phyloP scores from a whole-genome alignment of 2,797 vertebrate species.

The Squalus acanthias region DNA sequence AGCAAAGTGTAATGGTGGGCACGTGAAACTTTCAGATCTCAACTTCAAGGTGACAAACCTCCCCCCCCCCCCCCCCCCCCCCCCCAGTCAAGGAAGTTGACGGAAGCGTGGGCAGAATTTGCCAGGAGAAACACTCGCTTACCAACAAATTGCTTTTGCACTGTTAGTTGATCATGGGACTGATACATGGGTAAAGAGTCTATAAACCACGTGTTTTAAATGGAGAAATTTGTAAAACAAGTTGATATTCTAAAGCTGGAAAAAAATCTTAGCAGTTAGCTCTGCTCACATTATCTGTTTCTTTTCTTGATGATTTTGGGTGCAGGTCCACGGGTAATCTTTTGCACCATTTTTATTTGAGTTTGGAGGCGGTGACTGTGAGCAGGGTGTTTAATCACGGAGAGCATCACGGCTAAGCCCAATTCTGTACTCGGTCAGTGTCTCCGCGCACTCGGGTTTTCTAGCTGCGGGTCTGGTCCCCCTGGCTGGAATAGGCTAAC shows the following conservation, averaged over 20 bases:
- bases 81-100: no score
- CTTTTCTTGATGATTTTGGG: not conserved
- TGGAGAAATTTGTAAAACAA: no score
- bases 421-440: not conserved
- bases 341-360: not conserved
- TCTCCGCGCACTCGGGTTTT: not conserved
- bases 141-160: no score
- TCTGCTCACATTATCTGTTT: not conserved
- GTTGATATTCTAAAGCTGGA: not conserved
- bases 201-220: no score
- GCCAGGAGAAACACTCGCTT: no score
- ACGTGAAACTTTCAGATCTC: no score
- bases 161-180: no score
- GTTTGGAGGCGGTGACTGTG: not conserved
- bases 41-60: no score
- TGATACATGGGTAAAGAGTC: no score
- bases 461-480: not conserved
- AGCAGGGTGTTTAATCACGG: not conserved
- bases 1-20: no score
- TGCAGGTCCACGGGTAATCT: not conserved
- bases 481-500: not conserved
- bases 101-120: no score
- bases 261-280: not conserved
- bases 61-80: no score
- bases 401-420: not conserved